Evolutionary conservation across 2,797 vertebrate genomes (phyloP).

Genomic region (Thaleichthys pacificus): DNA sequence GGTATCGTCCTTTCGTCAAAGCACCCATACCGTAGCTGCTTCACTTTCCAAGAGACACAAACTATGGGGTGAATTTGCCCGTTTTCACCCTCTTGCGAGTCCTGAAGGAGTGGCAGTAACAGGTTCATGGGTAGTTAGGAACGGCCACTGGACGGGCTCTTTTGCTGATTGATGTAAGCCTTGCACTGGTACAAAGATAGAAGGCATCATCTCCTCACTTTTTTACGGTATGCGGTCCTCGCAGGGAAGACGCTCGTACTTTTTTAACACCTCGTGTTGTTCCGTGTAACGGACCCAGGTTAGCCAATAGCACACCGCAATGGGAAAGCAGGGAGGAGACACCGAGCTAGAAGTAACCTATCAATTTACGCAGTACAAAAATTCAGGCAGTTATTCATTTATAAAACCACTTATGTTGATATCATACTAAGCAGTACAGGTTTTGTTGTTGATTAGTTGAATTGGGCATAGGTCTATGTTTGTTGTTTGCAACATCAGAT

Average conservation of each 20-base stretch:
- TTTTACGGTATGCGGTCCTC: slow-evolving; percentile 40
- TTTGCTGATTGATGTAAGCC: slow-evolving; percentile 19
- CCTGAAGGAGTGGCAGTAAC: slow-evolving; percentile 29
- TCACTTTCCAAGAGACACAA: slow-evolving; percentile 44
- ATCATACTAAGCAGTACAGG: no score
- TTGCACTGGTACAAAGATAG: slow-evolving; percentile 30
- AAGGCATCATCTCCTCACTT: slow-evolving; percentile 67
- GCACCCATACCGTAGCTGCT: slow-evolving; percentile 58
- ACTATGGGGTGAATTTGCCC: slow-evolving; percentile 29
- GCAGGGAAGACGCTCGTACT: slow-evolving; percentile 45
- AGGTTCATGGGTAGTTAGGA: slow-evolving; percentile 46
- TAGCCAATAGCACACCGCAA: slow-evolving; percentile 61
- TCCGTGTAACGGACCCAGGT: slow-evolving; percentile 40
- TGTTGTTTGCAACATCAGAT: no score
- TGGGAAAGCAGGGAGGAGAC: slow-evolving; percentile 47
- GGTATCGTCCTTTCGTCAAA: slow-evolving; percentile 62
- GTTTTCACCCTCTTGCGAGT: slow-evolving; percentile 37
- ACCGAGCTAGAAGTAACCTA: slow-evolving; percentile 19
- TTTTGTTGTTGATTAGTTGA: no score
- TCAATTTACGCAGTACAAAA: slow-evolving; percentile 20
- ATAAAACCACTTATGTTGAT: no score
- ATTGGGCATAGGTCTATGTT: no score
- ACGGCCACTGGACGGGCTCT: slow-evolving; percentile 23
- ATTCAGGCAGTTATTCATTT: background rate
- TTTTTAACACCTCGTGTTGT: slow-evolving; percentile 42